These are phyloP conservation scores for Heteromyza rotundicornis DNA, from an alignment of 2,888 invertebrate genomes.

Conservation along the genomic window DNA sequence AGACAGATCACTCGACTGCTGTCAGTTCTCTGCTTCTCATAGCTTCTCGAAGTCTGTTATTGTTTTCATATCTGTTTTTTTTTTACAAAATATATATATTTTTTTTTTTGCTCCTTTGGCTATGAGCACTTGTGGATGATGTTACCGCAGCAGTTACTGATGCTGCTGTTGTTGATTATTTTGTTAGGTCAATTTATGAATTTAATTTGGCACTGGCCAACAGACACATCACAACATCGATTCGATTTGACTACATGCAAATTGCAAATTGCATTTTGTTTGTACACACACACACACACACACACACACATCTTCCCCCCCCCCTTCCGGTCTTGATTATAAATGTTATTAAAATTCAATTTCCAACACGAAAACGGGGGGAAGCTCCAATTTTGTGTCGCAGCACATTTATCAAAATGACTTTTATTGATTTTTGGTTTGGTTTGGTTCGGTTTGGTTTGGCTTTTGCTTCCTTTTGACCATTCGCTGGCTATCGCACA, in stretches of 20 bases:
- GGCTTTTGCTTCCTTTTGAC: not conserved
- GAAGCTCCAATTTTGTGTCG: too few species aligned
- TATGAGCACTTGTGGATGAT: too few species aligned
- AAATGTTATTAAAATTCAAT: slow-evolving; percentile 4
- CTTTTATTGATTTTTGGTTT: not conserved
- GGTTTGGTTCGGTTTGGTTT: too few species aligned
- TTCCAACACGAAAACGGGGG: not conserved
- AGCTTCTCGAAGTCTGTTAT: too few species aligned
- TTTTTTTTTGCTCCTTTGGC: too few species aligned
- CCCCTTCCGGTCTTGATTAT: not conserved
- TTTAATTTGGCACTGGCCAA: not conserved
- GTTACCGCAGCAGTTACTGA: not conserved
- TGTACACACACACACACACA: too few species aligned
- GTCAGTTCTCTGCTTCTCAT: too few species aligned
- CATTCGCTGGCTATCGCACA: not conserved
- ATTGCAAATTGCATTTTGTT: not conserved
- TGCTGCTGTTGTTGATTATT: slow-evolving; percentile 3
- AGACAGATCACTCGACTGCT: too few species aligned
- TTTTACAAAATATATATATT: too few species aligned
- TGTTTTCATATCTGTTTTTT: too few species aligned
- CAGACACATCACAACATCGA: too few species aligned
- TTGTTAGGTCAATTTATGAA: not conserved
- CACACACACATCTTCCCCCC: too few species aligned
- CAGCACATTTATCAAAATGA: slow-evolving; percentile 4
- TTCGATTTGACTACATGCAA: not conserved